These are phyloP conservation scores for Micromys minutus DNA, from an alignment of 2,113 vertebrate species.

Conservation along the genomic window DNA sequence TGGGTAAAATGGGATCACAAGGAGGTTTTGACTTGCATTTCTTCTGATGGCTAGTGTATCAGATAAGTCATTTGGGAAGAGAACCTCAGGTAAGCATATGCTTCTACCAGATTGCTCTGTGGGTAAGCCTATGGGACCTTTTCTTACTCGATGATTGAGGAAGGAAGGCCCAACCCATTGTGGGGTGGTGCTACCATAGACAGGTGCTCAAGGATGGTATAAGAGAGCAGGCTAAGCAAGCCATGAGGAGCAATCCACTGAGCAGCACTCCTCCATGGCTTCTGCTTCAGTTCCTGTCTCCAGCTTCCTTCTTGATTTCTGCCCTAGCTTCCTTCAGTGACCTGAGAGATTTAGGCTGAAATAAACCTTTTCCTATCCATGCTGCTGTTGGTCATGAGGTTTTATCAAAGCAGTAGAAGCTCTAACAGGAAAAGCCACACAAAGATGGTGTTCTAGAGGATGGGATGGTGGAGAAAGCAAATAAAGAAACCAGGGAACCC, in stretches of 20 bases:
- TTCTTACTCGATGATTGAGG: background rate
- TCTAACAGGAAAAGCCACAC: background rate
- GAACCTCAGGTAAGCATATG: background rate
- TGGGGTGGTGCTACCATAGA: background rate
- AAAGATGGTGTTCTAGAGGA: background rate
- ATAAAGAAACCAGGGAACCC: background rate
- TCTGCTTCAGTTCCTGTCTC: background rate
- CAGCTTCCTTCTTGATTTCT: background rate
- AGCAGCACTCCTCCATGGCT: background rate
- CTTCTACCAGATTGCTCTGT: background rate
- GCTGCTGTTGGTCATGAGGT: background rate
- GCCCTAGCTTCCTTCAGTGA: background rate
- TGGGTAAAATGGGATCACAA: background rate
- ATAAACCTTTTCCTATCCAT: background rate
- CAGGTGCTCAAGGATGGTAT: background rate
- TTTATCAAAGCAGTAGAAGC: background rate
- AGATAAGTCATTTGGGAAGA: background rate
- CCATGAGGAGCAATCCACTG: background rate
- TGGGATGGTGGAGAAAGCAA: background rate
- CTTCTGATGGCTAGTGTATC: background rate
- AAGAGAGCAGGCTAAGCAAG: background rate
- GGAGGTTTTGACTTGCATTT: background rate
- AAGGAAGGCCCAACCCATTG: background rate
- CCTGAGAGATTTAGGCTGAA: background rate
- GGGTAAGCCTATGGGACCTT: background rate